Evolutionary conservation across 1,140 invertebrate species (phyloP), one percentile per base, ranked within the genome.

Genomic region (Chrysopa pallens): DNA sequence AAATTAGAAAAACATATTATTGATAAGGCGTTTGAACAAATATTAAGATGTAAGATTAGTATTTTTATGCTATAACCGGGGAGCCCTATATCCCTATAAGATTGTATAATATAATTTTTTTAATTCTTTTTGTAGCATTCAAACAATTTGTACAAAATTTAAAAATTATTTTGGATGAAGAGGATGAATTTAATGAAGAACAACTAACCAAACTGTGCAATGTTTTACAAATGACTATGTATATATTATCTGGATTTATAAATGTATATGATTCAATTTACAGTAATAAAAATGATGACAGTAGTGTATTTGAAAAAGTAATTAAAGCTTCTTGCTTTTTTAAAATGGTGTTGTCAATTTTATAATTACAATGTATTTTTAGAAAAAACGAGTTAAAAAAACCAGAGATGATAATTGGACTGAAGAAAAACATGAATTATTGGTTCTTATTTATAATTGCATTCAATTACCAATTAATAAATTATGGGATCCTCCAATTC

Each of bases 401-500:
- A 11, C n/a, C 4, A 33, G n/a, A 11, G 31, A 33, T 12, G 31
- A 11, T 33, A 12, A 33, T 33, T 33, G 31, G 31, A 33, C 8
- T 33, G n/a, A 33, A 11, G n/a, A 9, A 33, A 33, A 33, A 47
- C 58, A 70, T 42, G 55, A 59, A 41, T 63, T 64, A 9, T 53
- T 81, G 23, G 57, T 67, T 33, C 49, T 62, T 12, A 45, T 80
- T n/a, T 65, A 68, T 44, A 58, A 69, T 42, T 57, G 76, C 40
- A 46, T 79, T 8, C 64, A 73, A 40, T 50, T 72, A 37, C 68
- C 70, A 27, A 50, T 80, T 6, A 58, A 68, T 31, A 63, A 68
- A 46, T 57, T 80, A 1, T 81, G 74, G 73, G 60, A 68, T 45
- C 76, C 76, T 44, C 73, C 74, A 11, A 62, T 80, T 27, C 65